Percentiles rank a stretch among this genome's conserved stretches.
These are phyloP conservation scores for Synergus umbraculus DNA, from an alignment of 2,888 invertebrate genomes.

Conservation along the genomic window DNA sequence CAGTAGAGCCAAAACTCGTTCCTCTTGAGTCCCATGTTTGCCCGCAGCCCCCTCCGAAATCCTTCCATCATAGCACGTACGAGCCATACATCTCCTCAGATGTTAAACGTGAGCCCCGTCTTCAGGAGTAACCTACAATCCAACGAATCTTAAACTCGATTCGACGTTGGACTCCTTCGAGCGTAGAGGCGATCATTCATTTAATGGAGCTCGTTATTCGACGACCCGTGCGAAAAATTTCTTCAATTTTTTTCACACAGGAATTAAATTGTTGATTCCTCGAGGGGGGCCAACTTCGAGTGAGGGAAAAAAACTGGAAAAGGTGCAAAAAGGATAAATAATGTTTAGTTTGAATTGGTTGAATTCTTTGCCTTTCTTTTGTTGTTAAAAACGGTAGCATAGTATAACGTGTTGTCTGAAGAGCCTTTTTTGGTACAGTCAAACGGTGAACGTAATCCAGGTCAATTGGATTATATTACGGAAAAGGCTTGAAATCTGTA, in stretches of 20 bases:
- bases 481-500: neutral
- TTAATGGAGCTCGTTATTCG: conserved; percentile 23
- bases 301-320: neutral
- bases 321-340: neutral
- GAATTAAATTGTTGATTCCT: neutral
- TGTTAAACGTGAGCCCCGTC: conserved; percentile 29
- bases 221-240: conserved; percentile 24
- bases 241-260: neutral
- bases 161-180: conserved; percentile 34
- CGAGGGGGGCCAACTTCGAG: neutral
- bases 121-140: conserved; percentile 36
- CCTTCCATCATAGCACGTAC: conserved; percentile 29
- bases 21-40: conserved; percentile 31
- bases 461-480: neutral
- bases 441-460: conserved; percentile 5
- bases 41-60: conserved; percentile 14
- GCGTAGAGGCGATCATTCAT: conserved; percentile 34
- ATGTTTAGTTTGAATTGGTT: too few species aligned
- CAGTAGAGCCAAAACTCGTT: conserved; percentile 19
- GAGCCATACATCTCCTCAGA: conserved; percentile 31
- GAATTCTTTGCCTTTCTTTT: too few species aligned
- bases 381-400: neutral
- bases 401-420: neutral
- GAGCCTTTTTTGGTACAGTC: neutral
- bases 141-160: conserved; percentile 39